These are phyloP conservation scores for Malacoctenus gilli DNA, from an alignment of 2,797 vertebrate genomes.

Conservation along the genomic window DNA sequence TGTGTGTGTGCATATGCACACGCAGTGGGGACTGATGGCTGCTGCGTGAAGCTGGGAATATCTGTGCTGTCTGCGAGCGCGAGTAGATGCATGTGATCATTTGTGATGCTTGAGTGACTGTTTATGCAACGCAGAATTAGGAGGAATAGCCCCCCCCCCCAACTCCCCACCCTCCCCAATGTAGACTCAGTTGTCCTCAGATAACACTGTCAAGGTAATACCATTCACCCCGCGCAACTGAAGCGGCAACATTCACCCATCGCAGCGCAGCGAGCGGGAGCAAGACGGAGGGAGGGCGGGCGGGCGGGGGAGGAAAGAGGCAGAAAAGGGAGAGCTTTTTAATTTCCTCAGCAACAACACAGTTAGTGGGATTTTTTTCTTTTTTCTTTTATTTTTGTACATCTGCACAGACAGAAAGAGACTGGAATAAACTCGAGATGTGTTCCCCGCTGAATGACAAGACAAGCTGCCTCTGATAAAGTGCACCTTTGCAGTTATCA, in stretches of 20 bases:
- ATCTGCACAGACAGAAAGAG: conserved; percentile 28
- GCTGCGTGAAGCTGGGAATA: conserved; percentile 8
- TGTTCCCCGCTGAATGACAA: conserved; percentile 17
- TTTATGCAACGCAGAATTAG: conserved; percentile 25
- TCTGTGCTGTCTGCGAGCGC: conserved; percentile 2
- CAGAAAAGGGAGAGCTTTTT: conserved; percentile 29
- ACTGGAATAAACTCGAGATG: conserved; percentile 13
- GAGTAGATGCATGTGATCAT: conserved; percentile 2
- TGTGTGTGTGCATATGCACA: conserved; percentile 18
- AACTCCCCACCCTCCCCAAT: neutral
- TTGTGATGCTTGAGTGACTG: neutral
- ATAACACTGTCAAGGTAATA: conserved; percentile 57
- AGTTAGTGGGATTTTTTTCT: conserved; percentile 30
- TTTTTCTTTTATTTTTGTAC: no score
- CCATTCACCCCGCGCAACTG: conserved; percentile 22
- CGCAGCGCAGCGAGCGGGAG: conserved; percentile 15
- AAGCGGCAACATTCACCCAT: conserved; percentile 45
- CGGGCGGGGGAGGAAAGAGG: conserved; percentile 8
- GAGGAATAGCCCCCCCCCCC: conserved; percentile 9
- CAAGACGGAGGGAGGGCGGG: neutral
- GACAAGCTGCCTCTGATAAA: conserved; percentile 6
- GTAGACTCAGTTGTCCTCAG: conserved; percentile 48
- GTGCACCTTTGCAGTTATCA: neutral
- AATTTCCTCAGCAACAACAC: conserved; percentile 50
- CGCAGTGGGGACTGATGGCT: conserved; percentile 29